A percentile compares a stretch with the other conserved stretches of the same genome.
These are phyloP conservation scores for Glaucomys volans DNA, from an alignment of 2,113 vertebrate species.

Conservation along the genomic window DNA sequence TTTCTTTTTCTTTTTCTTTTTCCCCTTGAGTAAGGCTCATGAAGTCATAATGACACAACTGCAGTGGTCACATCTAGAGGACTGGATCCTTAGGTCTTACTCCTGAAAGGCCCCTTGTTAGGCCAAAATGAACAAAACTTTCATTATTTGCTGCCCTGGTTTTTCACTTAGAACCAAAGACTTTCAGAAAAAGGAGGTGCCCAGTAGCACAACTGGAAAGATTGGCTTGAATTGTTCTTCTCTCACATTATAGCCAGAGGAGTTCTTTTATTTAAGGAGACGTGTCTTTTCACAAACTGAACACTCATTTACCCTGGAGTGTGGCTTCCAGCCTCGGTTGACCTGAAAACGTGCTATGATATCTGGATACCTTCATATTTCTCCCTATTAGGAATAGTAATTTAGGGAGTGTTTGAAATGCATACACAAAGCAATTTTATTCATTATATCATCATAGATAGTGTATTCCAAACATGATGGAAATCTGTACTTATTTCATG, in stretches of 20 bases:
- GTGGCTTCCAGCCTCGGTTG: background rate
- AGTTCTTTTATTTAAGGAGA: slow-evolving; percentile 60
- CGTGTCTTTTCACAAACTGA: slow-evolving; percentile 47
- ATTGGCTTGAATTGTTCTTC: background rate
- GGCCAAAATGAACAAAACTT: slow-evolving; percentile 34
- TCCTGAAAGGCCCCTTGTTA: slow-evolving; percentile 13
- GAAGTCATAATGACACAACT: slow-evolving; percentile 1
- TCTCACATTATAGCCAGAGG: slow-evolving; percentile 35
- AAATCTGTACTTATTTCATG: background rate
- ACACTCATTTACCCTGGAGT: background rate
- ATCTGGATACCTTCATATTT: slow-evolving; percentile 48
- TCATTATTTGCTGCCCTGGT: slow-evolving; percentile 51
- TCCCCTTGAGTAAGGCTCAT: background rate
- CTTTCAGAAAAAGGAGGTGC: slow-evolving; percentile 2
- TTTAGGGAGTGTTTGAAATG: slow-evolving; percentile 20
- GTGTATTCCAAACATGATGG: background rate
- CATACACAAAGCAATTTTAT: background rate
- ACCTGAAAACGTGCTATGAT: slow-evolving; percentile 40
- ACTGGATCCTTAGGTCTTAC: slow-evolving; percentile 19
- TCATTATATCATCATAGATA: background rate
- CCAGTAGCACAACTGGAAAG: slow-evolving; percentile 32
- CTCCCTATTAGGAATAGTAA: slow-evolving; percentile 27
- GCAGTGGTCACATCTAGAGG: background rate
- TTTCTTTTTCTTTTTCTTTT: no score
- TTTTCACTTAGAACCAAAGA: slow-evolving; percentile 61